These are phyloP conservation scores for Sphaerophoria taeniata DNA, from an alignment of 2,888 invertebrate genomes.

Conservation along the genomic window DNA sequence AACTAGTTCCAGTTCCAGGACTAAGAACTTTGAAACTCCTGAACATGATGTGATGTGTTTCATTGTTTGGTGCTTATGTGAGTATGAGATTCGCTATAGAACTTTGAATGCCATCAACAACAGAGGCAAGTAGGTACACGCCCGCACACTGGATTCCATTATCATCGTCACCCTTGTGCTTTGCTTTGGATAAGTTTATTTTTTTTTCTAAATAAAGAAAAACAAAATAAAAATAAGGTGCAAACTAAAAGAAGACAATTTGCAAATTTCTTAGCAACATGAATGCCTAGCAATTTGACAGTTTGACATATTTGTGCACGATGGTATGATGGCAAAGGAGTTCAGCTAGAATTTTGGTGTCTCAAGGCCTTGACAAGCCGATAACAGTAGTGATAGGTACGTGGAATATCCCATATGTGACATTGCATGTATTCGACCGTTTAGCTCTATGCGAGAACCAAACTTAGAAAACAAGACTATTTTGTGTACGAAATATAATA, in stretches of 20 bases:
- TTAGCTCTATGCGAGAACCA: conserved; percentile 54
- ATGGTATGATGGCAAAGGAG: neutral
- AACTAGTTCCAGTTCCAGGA: conserved; percentile 62
- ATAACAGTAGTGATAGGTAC: conserved; percentile 3
- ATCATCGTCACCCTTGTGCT: conserved; percentile 59
- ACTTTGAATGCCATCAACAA: conserved; percentile 46
- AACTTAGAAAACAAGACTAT: conserved; percentile 45
- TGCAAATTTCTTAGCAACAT: conserved; percentile 64
- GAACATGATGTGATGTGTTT: conserved; percentile 38
- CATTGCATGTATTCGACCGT: conserved; percentile 63
- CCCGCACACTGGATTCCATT: conserved; percentile 46
- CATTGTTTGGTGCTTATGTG: conserved; percentile 6
- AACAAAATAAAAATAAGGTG: conserved; percentile 1
- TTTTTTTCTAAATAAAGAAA: conserved; percentile 1
- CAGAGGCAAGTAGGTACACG: conserved; percentile 11
- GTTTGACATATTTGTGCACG: conserved; percentile 20
- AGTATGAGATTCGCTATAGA: neutral
- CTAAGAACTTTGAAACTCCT: conserved; percentile 50
- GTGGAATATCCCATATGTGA: conserved; percentile 42
- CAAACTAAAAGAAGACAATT: conserved; percentile 38
- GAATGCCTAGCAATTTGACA: conserved; percentile 55
- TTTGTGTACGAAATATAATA: neutral
- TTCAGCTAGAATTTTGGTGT: conserved; percentile 4
- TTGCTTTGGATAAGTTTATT: neutral
- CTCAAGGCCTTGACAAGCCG: conserved; percentile 21